Base-by-base conservation (phyloP, 2,113 vertebrate genomes). In the Cochlearius cochlearius region DNA sequence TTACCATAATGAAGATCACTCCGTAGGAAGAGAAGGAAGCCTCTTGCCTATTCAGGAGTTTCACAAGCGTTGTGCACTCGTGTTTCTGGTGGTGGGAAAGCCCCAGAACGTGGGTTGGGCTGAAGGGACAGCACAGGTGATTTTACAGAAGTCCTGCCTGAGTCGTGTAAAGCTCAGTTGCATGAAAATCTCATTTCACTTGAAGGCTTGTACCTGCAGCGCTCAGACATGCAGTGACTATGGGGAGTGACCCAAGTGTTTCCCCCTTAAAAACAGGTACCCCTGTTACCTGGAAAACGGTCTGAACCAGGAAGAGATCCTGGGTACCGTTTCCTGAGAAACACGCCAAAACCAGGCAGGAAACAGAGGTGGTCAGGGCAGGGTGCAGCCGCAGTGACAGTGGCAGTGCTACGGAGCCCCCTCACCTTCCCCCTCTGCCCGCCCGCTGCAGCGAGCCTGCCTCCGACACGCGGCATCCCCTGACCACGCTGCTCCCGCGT, bases 41-140 rank as follows among this genome's bases (percentile, higher is more conserved):
- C 84, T 96, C 94, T 95, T 77, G 92, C 81, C 78, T 95, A 82
- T 95, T 97, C 86, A 92, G 66, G 55, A 94, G 94, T 97, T 97
- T 97, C 95, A 97, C 29, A 97, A 92, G 73, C 2, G 10, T 92
- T 67, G 62, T 90, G 50, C 50, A 22, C 15, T 92, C 32, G 8
- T 19, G 66, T 87, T 82, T 96, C 91, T 96, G 39, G 45, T 30
- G 12, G 55, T 95, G 94, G 92, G 95, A 95, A 97, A 97, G 55
- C 71, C 94, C 94, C 94, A 95, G 91, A 95, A 68, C 0, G n/a
- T 78, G 73, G 49, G 69, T 23, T 84, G 63, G 58, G 64, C 63
- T 79, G 62, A 95, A 92, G 62, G 49, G n/a, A 82, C 84, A 55
- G n/a, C 1, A 4, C 56, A 89, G 91, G 89, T 94, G 84, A 85